These are phyloP conservation scores for Cephus rjabovi DNA, from an alignment of 2,888 invertebrate genomes.

Conservation along the genomic window DNA sequence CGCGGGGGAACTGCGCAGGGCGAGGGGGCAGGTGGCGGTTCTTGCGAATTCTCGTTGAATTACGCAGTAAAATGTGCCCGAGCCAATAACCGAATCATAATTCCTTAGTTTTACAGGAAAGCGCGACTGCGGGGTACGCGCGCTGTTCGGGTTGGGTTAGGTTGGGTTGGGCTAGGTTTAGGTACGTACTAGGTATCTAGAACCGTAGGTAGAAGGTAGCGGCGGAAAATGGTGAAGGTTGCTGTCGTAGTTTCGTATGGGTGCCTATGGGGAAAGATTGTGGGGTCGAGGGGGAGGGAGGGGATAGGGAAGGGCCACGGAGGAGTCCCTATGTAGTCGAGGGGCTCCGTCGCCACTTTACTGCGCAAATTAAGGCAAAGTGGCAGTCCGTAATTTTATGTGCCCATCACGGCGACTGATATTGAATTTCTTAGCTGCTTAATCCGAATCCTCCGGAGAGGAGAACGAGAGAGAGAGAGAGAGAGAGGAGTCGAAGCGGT, in stretches of 20 bases:
- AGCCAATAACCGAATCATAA: constrained; percentile 57
- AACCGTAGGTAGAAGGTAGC: too few relatives aligned
- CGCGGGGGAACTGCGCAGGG: too few relatives aligned
- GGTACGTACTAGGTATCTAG: too few relatives aligned
- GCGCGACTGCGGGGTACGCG: constrained; percentile 13
- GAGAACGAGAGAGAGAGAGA: constrained; percentile 12
- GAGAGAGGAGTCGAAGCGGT: constrained; percentile 4
- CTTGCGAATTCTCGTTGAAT: constrained; percentile 47
- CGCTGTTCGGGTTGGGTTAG: neutral
- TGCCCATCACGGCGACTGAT: constrained; percentile 66
- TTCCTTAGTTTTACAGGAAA: constrained; percentile 50
- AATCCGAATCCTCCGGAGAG: constrained; percentile 55
- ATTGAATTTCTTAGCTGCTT: constrained; percentile 66
- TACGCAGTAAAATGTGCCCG: constrained; percentile 47
- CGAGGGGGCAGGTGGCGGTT: constrained; percentile 24
- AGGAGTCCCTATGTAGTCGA: neutral
- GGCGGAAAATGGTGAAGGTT: too few relatives aligned
- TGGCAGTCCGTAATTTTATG: constrained; percentile 66
- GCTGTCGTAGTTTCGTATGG: neutral
- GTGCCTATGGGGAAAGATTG: neutral
- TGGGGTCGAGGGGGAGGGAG: constrained; percentile 3
- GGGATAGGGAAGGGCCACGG: constrained; percentile 1
- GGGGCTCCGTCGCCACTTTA: constrained; percentile 50
- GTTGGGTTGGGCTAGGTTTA: neutral
- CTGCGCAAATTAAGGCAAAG: constrained; percentile 65